A percentile compares a stretch with the other conserved stretches of the same genome.
These are phyloP conservation scores for Lordiphosa clarofinis DNA, from an alignment of 1,140 invertebrate genomes.

Conservation along the genomic window DNA sequence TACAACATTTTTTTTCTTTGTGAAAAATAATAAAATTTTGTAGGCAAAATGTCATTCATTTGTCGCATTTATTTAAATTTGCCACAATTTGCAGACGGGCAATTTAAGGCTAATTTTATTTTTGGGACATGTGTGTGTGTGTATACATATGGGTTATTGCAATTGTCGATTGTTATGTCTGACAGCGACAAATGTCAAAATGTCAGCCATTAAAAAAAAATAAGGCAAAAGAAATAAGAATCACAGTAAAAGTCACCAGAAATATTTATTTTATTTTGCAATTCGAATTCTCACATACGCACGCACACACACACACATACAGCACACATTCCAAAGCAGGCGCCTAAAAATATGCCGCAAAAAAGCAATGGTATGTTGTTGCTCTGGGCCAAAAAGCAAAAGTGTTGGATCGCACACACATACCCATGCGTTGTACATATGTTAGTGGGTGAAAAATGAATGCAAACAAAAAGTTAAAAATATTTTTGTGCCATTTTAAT, in stretches of 20 bases:
- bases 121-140: not conserved
- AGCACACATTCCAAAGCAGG: slow-evolving; percentile 16
- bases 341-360: slow-evolving; percentile 53
- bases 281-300: slow-evolving; percentile 23
- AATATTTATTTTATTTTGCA: slow-evolving; percentile 46
- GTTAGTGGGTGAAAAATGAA: slow-evolving; percentile 2
- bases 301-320: slow-evolving; percentile 3
- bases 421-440: not conserved
- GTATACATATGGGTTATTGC: slow-evolving; percentile 21
- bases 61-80: slow-evolving; percentile 33
- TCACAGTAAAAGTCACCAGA: slow-evolving; percentile 4
- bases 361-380: slow-evolving; percentile 16
- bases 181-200: slow-evolving; percentile 70
- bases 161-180: slow-evolving; percentile 67
- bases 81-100: slow-evolving; percentile 29
- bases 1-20: slow-evolving; percentile 2
- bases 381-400: slow-evolving; percentile 34
- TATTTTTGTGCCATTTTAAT: slow-evolving; percentile 59
- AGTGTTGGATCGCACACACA: slow-evolving; percentile 13
- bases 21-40: slow-evolving; percentile 11
- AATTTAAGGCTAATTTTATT: slow-evolving; percentile 38
- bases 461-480: slow-evolving; percentile 7
- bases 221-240: not conserved
- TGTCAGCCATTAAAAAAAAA: slow-evolving; percentile 50
- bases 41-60: slow-evolving; percentile 12